A percentile compares a stretch with the other conserved stretches of the same genome.
Evolutionary conservation across 2,113 vertebrate genomes (phyloP).

Genomic region (Hydrolagus affinis): DNA sequence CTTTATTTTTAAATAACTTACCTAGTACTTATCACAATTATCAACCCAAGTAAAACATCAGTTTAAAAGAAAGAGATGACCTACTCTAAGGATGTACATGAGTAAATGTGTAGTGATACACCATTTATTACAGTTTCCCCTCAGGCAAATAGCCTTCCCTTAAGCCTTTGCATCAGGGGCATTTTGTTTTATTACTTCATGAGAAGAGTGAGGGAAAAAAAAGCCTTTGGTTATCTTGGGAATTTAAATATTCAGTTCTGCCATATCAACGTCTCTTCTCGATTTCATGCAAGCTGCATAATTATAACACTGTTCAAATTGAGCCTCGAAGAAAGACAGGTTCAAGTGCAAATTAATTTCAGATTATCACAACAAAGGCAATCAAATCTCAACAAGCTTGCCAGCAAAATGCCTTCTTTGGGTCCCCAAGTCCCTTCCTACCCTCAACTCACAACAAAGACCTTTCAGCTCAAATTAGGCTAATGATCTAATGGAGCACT

Average conservation of each 20-base stretch:
- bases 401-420: slow-evolving; percentile 77
- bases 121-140: slow-evolving; percentile 86
- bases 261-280: slow-evolving; percentile 84
- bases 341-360: slow-evolving; percentile 99
- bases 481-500: slow-evolving; percentile 65
- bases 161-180: slow-evolving; percentile 72
- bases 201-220: slow-evolving; percentile 72
- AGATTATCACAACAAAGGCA: slow-evolving; percentile 98
- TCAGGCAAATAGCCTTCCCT: slow-evolving; percentile 89
- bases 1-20: slow-evolving; percentile 43
- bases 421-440: slow-evolving; percentile 67
- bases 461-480: slow-evolving; percentile 77
- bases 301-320: slow-evolving; percentile 92
- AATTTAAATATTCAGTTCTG: slow-evolving; percentile 83
- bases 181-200: slow-evolving; percentile 95
- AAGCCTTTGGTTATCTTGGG: slow-evolving; percentile 74
- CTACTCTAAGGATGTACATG: slow-evolving; percentile 73
- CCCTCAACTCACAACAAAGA: slow-evolving; percentile 67
- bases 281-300: slow-evolving; percentile 77
- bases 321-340: slow-evolving; percentile 94
- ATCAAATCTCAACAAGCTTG: slow-evolving; percentile 76
- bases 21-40: slow-evolving; percentile 61
- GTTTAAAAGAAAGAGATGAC: slow-evolving; percentile 75
- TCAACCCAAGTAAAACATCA: slow-evolving; percentile 75
- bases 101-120: slow-evolving; percentile 74